Conservation (phyloP, 2,113 vertebrate genomes). For the Neopipo cinnamomea region DNA sequence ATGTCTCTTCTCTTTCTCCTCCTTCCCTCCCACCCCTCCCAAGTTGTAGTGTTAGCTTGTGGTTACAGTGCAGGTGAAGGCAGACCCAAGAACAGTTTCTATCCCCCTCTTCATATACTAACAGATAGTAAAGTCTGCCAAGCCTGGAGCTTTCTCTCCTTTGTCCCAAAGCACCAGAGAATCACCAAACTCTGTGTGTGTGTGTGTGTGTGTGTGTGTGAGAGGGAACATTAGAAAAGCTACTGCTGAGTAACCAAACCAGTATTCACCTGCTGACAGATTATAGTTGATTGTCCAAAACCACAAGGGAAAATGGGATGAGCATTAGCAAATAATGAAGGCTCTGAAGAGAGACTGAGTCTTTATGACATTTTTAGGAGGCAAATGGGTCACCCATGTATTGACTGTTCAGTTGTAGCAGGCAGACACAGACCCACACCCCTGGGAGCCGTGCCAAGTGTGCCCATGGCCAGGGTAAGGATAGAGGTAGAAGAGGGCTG, state of each 20-base stretch:
- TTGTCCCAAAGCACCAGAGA: neutral
- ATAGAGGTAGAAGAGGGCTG: neutral
- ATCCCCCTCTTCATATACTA: neutral
- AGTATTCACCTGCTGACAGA: neutral
- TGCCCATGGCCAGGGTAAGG: neutral
- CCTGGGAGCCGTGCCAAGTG: neutral
- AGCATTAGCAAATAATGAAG: neutral
- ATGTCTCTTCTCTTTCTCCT: neutral
- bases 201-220: no score
- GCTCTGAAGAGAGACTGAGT: neutral
- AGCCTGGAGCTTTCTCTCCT: neutral
- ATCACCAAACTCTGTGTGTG: neutral
- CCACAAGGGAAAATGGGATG: neutral
- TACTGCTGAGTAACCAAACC: neutral
- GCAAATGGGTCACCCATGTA: neutral
- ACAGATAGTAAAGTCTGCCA: neutral
- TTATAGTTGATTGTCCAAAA: neutral
- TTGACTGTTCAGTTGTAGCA: neutral
- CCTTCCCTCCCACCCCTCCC: neutral
- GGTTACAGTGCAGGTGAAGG: neutral
- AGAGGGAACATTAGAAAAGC: neutral
- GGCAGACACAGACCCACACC: neutral
- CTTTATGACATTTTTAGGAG: neutral
- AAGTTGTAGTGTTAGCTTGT: neutral
- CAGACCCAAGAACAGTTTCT: neutral